Conservation (phyloP, 2,888 invertebrate species). For the Magallana nippona region DNA sequence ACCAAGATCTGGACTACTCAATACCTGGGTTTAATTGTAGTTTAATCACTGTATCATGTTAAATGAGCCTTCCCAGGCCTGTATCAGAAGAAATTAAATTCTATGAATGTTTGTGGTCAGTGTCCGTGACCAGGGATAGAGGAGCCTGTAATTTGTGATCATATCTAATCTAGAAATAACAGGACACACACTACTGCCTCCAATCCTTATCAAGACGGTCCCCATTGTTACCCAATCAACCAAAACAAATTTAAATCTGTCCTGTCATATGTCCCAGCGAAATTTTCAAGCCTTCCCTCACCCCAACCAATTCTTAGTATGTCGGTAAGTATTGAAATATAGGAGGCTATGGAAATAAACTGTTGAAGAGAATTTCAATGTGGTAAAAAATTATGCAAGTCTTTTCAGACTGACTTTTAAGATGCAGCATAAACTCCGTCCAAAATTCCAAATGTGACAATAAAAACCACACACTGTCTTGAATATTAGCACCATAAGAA, state of each 20-base stretch:
- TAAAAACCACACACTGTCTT: not conserved
- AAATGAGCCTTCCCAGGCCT: slow-evolving; percentile 1
- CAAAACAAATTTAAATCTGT: slow-evolving; percentile 35
- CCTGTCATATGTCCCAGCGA: not conserved
- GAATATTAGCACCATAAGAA: not conserved
- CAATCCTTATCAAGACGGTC: slow-evolving; percentile 11
- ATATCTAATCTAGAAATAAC: slow-evolving; percentile 33
- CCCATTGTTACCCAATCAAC: slow-evolving; percentile 27
- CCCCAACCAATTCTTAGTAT: not conserved
- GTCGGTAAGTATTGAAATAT: not conserved
- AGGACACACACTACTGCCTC: slow-evolving; percentile 17
- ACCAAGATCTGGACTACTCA: not conserved
- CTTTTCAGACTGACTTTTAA: too few relatives aligned
- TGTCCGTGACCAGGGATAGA: not conserved
- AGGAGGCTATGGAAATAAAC: not conserved
- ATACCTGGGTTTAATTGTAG: not conserved
- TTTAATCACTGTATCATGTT: slow-evolving; percentile 33
- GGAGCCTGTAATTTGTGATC: slow-evolving; percentile 21
- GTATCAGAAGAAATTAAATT: slow-evolving; percentile 12
- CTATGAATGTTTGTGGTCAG: slow-evolving; percentile 22
- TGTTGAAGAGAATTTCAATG: not conserved
- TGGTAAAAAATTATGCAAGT: too few relatives aligned
- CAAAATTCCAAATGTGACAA: not conserved
- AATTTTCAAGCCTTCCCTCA: slow-evolving; percentile 8
- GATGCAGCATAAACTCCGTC: too few relatives aligned